Percentiles rank a stretch among this genome's conserved stretches.
These are phyloP conservation scores for Bellardia pandia DNA, from an alignment of 2,888 invertebrate species.

Conservation along the genomic window DNA sequence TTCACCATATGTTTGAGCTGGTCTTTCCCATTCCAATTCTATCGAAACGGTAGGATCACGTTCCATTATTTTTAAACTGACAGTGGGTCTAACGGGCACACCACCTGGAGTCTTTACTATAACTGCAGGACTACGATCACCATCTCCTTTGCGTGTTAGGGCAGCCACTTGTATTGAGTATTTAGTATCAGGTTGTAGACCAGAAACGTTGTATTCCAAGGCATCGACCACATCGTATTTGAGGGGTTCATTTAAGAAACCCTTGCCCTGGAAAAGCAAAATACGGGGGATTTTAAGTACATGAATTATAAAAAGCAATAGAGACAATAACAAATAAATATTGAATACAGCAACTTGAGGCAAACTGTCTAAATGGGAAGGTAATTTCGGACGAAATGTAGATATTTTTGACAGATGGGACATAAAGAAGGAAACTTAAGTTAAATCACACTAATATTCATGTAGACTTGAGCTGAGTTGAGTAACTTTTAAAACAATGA, in stretches of 20 bases:
- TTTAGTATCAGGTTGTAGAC: constrained; percentile 96
- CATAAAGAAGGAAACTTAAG: no score
- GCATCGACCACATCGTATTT: constrained; percentile 94
- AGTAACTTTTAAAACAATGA: no score
- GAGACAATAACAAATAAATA: no score
- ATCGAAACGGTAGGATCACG: constrained; percentile 94
- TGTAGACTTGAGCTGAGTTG: no score
- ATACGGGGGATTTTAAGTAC: neutral
- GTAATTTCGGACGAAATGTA: no score
- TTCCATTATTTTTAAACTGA: constrained; percentile 92
- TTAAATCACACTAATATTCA: no score
- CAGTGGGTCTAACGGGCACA: constrained; percentile 93
- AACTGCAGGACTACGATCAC: constrained; percentile 94
- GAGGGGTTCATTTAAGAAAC: constrained; percentile 93
- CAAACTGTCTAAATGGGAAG: no score
- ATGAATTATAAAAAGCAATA: no score
- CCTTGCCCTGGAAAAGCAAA: constrained; percentile 84
- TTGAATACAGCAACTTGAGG: no score
- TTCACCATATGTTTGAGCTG: constrained; percentile 94
- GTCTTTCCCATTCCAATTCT: constrained; percentile 96
- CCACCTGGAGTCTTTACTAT: constrained; percentile 96
- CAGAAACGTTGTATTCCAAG: constrained; percentile 92
- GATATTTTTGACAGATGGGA: no score
- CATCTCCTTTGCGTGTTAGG: constrained; percentile 98
- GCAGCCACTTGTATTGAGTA: constrained; percentile 98